Conservation (phyloP, 2,888 invertebrate genomes). For the Hetaerina titia region DNA sequence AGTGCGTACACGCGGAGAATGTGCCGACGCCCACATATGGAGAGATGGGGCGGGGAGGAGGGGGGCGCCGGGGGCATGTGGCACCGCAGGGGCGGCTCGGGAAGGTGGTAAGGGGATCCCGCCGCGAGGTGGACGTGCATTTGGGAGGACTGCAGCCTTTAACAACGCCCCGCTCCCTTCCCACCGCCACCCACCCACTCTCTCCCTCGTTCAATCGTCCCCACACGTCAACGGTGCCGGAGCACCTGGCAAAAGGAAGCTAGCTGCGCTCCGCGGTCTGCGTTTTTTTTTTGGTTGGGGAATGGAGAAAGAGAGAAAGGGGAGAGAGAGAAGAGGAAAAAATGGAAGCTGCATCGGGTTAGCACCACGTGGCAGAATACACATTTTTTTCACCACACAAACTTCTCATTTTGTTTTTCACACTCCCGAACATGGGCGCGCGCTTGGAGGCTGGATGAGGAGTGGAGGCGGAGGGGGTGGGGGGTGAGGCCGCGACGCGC, state of each 20-base stretch:
- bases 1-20: not conserved
- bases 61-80: conserved; percentile 5
- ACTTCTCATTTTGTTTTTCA: not conserved
- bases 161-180: not conserved
- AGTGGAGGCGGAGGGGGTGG: not conserved
- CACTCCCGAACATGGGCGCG: not conserved
- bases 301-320: not conserved
- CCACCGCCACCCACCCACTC: not conserved
- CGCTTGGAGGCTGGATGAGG: not conserved
- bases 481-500: not conserved
- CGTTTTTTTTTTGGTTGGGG: not conserved
- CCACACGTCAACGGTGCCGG: not conserved
- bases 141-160: not conserved
- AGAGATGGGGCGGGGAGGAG: not conserved
- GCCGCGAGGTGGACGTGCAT: not conserved
- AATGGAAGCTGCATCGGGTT: not conserved
- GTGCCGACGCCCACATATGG: not conserved
- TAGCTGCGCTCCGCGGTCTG: not conserved
- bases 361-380: conserved; percentile 6
- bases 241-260: conserved; percentile 29
- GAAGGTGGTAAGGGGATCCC: not conserved
- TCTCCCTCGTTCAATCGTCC: not conserved
- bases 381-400: not conserved
- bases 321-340: not conserved
- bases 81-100: not conserved